Evolutionary conservation across 2,113 vertebrate species (phyloP), one percentile per base, ranked within the genome.

Genomic region (Callopanchax toddi): DNA sequence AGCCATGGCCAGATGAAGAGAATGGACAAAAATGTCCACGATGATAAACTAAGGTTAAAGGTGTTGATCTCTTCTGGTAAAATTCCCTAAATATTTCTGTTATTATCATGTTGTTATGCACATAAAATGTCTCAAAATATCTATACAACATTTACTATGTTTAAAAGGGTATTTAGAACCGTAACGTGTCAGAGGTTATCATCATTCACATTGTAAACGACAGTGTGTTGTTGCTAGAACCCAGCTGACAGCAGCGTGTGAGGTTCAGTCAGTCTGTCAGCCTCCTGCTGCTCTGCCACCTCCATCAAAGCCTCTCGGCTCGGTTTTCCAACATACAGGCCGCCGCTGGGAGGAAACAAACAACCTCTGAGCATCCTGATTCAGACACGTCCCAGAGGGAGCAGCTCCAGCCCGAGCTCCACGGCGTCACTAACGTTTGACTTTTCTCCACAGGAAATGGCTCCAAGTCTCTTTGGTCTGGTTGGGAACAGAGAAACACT

Each of bases 391-490:
- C 86, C 89, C 87, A 20, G 26, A 60, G 88, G 83, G 88, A 87
- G 71, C 65, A 52, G 69, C 68, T 44, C 3, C 60, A 67, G 76
- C 65, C 36, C 1, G 10, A 53, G 78, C 43, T 64, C 34, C 58
- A 71, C 59, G 65, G 65, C 85, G 77, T 85, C 80, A 90, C 72
- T 67, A 64, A 67, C 81, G 87, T 89, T 90, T 89, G 84, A 55
- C 67, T 85, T 84, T 86, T 82, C 81, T 80, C 74, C 61, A 74
- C 88, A 85, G 90, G 91, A 92, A 92, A 81, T 82, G 67, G 74
- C 84, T 78, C 46, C 18, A 25, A 60, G 60, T 79, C 72, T 86
- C 87, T 85, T 87, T 18, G 74, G 81, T 58, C 71, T 50, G 68
- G 82, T 87, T 72, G 82, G 73, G 79, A 72, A 83, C 74, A 87